Percentiles rank a stretch among this genome's conserved stretches.
Evolutionary conservation across 2,113 vertebrate genomes (phyloP).

Genomic region (Nycticorax nycticorax): DNA sequence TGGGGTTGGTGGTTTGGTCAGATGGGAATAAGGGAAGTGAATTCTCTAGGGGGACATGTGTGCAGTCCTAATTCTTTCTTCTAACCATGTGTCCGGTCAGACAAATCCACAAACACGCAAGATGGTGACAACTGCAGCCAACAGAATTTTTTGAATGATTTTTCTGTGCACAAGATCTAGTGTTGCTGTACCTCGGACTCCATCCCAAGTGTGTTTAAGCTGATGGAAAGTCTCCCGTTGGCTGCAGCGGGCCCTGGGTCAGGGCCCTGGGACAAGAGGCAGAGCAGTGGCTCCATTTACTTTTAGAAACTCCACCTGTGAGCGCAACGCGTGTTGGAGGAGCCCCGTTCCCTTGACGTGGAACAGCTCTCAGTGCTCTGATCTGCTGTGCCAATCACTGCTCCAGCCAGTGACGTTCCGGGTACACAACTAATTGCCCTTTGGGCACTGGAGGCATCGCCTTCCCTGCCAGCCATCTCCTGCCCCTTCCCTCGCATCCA

Average conservation of each 20-base stretch:
- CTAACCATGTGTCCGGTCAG: slow-evolving; percentile 15
- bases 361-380: not conserved
- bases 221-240: not conserved
- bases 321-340: not conserved
- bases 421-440: not conserved
- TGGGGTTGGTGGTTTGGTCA: slow-evolving; percentile 11
- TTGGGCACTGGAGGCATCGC: not conserved
- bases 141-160: slow-evolving; percentile 20
- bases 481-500: not conserved
- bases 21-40: slow-evolving; percentile 19
- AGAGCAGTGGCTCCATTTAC: not conserved
- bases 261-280: not conserved
- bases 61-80: slow-evolving; percentile 35
- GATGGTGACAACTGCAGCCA: slow-evolving; percentile 35
- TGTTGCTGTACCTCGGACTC: not conserved
- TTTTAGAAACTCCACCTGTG: not conserved
- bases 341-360: not conserved
- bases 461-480: not conserved
- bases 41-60: slow-evolving; percentile 18
- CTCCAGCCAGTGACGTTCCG: not conserved
- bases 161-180: not conserved
- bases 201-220: not conserved
- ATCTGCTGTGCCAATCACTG: not conserved
- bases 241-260: not conserved
- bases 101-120: slow-evolving; percentile 49